Conservation (phyloP, 2,888 invertebrate species). For the Hyposoter didymator region DNA sequence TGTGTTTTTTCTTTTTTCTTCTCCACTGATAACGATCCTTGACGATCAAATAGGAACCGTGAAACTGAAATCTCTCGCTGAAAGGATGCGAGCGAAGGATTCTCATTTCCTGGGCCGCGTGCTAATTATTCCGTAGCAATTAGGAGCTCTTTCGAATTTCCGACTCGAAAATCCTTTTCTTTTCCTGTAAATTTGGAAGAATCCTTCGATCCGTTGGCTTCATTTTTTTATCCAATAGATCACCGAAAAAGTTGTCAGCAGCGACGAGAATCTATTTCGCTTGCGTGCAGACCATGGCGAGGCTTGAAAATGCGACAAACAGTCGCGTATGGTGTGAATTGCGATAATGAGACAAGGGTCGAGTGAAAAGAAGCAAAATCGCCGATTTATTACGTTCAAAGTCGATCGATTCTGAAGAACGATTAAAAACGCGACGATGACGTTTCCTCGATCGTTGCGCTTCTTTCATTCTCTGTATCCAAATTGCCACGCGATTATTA, state of each 20-base stretch:
- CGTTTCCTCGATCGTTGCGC: neutral
- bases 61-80: constrained; percentile 29
- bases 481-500: neutral
- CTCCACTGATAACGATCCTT: constrained; percentile 35
- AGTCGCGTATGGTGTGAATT: neutral
- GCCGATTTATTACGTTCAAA: constrained; percentile 61
- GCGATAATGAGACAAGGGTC: constrained; percentile 1
- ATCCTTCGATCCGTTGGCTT: neutral
- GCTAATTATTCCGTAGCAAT: neutral
- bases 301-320: constrained; percentile 30
- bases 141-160: neutral
- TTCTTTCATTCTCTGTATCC: neutral
- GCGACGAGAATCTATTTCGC: neutral
- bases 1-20: neutral
- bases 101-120: neutral
- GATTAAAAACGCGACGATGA: neutral
- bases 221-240: neutral
- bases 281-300: neutral
- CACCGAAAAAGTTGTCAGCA: neutral
- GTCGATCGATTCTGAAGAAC: constrained; percentile 39
- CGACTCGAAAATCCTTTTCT: neutral
- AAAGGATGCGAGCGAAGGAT: neutral
- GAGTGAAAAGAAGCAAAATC: constrained; percentile 48
- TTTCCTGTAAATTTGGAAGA: too few species aligned
- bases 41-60: constrained; percentile 3